Conservation (phyloP, 2,797 vertebrate species). For the Tokudaia muenninki region DNA sequence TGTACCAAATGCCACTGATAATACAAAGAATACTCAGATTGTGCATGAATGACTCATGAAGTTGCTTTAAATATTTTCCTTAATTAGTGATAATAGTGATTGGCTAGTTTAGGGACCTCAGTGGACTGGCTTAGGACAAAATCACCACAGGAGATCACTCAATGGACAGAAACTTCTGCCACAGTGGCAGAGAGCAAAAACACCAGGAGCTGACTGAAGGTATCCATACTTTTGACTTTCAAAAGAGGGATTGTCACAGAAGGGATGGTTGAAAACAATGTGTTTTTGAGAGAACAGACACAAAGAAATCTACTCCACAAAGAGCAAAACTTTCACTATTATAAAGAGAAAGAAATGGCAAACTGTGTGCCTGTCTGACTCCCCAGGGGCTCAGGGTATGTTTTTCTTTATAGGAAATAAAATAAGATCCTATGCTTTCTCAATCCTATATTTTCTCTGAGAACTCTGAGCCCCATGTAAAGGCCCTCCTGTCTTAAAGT, state of each 20-base stretch:
- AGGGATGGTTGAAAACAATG: background rate
- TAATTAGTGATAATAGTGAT: slow-evolving; percentile 63
- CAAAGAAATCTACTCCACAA: slow-evolving; percentile 47
- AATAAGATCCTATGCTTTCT: background rate
- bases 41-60: slow-evolving; percentile 63
- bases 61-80: slow-evolving; percentile 52
- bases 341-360: slow-evolving; percentile 34
- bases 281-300: background rate
- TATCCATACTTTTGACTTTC: slow-evolving; percentile 12
- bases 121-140: slow-evolving; percentile 39
- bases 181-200: background rate
- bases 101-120: background rate
- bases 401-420: background rate
- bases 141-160: background rate
- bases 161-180: background rate
- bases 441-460: background rate
- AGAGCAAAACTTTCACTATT: slow-evolving; percentile 40
- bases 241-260: slow-evolving; percentile 54
- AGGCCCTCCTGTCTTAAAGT: background rate
- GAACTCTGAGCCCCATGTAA: background rate
- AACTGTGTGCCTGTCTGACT: background rate
- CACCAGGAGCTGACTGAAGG: background rate
- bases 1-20: background rate
- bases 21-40: slow-evolving; percentile 31
- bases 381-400: background rate